These are phyloP conservation scores for Malurus melanocephalus DNA, from an alignment of 2,113 vertebrate genomes.

Conservation along the genomic window DNA sequence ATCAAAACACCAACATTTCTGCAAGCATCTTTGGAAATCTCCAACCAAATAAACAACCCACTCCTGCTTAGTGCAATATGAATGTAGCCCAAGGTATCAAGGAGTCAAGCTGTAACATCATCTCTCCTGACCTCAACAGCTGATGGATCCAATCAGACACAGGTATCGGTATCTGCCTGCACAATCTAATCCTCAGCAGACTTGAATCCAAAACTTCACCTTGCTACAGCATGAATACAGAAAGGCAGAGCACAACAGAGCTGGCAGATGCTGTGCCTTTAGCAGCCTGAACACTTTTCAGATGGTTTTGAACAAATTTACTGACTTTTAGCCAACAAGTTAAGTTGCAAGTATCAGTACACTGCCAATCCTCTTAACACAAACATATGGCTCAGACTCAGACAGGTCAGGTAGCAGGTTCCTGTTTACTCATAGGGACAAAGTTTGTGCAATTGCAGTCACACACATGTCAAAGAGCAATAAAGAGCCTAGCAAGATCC, in stretches of 20 bases:
- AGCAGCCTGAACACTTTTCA: not conserved
- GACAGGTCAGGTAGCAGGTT: not conserved
- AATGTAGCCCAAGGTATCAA: not conserved
- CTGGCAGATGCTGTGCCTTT: not conserved
- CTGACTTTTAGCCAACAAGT: not conserved
- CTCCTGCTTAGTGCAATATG: not conserved
- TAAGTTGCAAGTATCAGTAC: not conserved
- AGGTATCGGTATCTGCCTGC: not conserved
- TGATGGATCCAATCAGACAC: not conserved
- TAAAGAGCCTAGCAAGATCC: not conserved
- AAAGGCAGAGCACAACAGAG: not conserved
- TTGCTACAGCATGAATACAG: not conserved
- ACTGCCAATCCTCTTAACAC: not conserved
- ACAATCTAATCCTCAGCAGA: not conserved
- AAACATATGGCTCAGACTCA: not conserved
- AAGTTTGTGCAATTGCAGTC: conserved; percentile 15
- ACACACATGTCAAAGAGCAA: not conserved
- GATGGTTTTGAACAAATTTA: not conserved
- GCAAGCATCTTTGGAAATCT: conserved; percentile 6
- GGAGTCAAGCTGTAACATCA: not conserved
- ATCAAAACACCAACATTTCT: not conserved
- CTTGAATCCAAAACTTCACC: not conserved
- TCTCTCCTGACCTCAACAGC: not conserved
- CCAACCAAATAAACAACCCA: not conserved
- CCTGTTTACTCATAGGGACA: not conserved